These are phyloP conservation scores for Manacus vitellinus DNA, from an alignment of 2,113 vertebrate genomes.

Conservation along the genomic window DNA sequence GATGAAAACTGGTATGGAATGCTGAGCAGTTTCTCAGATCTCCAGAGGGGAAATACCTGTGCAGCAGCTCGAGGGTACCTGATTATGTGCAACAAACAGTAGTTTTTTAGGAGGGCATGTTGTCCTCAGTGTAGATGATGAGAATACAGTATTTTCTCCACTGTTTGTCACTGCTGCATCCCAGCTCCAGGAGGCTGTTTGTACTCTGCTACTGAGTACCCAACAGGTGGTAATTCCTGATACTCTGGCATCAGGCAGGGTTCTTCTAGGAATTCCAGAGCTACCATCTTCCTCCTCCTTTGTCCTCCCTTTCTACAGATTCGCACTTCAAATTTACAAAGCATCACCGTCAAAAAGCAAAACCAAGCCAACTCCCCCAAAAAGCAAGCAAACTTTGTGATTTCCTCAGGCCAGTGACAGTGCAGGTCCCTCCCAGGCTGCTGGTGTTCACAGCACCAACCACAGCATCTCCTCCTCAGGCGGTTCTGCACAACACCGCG, in stretches of 20 bases:
- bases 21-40: neutral
- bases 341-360: neutral
- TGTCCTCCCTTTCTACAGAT: neutral
- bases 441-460: neutral
- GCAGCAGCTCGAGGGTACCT: neutral
- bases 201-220: neutral
- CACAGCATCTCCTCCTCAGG: rapidly evolving
- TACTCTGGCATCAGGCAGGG: neutral
- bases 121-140: neutral
- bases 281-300: neutral
- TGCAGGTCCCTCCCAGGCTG: neutral
- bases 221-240: neutral
- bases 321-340: neutral
- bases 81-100: neutral
- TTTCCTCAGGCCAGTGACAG: rapidly evolving
- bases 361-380: neutral
- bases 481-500: neutral
- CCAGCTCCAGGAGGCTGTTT: neutral
- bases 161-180: neutral
- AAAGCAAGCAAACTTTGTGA: neutral
- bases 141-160: neutral
- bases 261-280: neutral
- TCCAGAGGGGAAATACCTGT: neutral
- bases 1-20: neutral
- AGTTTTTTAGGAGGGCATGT: neutral